Base-by-base conservation (phyloP, 2,113 vertebrate species). In the Crotophaga sulcirostris region DNA sequence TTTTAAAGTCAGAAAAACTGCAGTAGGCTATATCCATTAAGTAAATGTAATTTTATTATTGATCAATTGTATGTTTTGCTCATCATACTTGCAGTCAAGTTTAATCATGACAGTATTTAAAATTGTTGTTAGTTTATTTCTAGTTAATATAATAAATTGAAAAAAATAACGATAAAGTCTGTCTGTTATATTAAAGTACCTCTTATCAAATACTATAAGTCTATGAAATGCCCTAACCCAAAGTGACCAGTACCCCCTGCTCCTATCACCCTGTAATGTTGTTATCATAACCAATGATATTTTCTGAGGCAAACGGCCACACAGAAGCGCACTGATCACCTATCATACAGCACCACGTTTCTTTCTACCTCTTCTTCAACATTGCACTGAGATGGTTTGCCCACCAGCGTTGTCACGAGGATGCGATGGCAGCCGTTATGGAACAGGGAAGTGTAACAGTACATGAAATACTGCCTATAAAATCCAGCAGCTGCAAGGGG, bases 271-370 rank as follows among this genome's bases (percentile, higher is more conserved):
- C 33, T 10, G 8, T 36, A 51, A 59, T 17, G 45, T 6, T 15
- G 33, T 59, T 64, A 58, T 40, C 33, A 58, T 34, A 76, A 59
- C 25, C 36, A 52, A 23, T 7, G 4, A 6, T 11, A 18, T 75
- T 87, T 87, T n/a, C 17, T 45, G 51, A 44, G 68, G 59, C 63
- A 64, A 91, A 93, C 24, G 31, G 38, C 33, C 23, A 75, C 8
- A 24, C 0, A 0, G 9, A 55, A 77, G 64, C 2, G 0, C 0
- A 1, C 42, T 31, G 59, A 60, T 19, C 34, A 15, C 1, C 0
- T 44, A 49, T 51, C 36, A 17, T 5, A 5, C 34, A 47, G 13
- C 1, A 6, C 4, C 4, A 5, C 3, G 3, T 16, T 64, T 70
- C 34, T 78, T 87, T 84, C 78, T 77, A 40, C 19, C 3, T 29